These are phyloP conservation scores for Eulemur macaco DNA, from an alignment of 2,113 vertebrate genomes.

Conservation along the genomic window DNA sequence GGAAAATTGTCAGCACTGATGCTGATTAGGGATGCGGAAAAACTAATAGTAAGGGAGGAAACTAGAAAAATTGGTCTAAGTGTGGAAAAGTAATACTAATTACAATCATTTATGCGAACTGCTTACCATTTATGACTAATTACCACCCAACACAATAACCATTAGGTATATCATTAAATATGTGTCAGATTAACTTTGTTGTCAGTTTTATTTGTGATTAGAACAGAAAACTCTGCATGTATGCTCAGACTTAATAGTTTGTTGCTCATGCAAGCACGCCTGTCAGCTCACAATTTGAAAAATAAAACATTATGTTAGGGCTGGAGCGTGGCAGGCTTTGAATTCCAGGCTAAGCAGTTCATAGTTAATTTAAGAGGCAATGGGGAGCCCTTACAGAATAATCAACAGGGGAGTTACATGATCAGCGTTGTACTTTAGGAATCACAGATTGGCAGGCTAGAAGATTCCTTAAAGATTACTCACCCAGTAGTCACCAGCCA, in stretches of 20 bases:
- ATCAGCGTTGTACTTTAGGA: constrained; percentile 66
- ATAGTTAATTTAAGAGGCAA: constrained; percentile 76
- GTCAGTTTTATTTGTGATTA: constrained; percentile 78
- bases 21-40: constrained; percentile 73
- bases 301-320: constrained; percentile 59
- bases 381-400: constrained; percentile 73
- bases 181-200: constrained; percentile 79
- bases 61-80: constrained; percentile 74
- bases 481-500: constrained; percentile 24
- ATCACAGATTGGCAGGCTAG: constrained; percentile 55
- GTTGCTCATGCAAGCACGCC: constrained; percentile 78
- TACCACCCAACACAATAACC: constrained; percentile 78
- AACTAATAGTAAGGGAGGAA: constrained; percentile 73
- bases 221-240: constrained; percentile 78
- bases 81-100: constrained; percentile 78
- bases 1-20: constrained; percentile 68
- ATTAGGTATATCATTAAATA: constrained; percentile 79
- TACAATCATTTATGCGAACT: constrained; percentile 77
- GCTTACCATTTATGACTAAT: constrained; percentile 79
- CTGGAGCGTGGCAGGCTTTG: constrained; percentile 70
- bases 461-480: constrained; percentile 68
- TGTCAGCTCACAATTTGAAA: constrained; percentile 68
- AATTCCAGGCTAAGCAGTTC: constrained; percentile 75
- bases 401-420: constrained; percentile 64
- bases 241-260: constrained; percentile 75